A percentile compares a stretch with the other conserved stretches of the same genome.
These are phyloP conservation scores for Eupelmus urozonus DNA, from an alignment of 2,888 invertebrate genomes.

Conservation along the genomic window DNA sequence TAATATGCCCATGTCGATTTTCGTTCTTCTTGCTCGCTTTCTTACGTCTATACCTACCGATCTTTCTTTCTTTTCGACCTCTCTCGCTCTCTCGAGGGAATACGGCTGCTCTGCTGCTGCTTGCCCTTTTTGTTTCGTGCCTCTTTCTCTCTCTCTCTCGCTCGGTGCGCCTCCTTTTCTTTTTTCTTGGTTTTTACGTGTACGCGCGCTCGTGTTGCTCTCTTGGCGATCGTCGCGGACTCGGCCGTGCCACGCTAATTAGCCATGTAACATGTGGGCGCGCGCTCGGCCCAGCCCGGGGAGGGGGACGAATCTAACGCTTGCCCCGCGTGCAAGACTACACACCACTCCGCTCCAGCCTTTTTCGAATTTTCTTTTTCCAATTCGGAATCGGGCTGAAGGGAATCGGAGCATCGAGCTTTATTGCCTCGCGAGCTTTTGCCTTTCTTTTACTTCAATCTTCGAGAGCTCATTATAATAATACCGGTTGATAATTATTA, in stretches of 20 bases:
- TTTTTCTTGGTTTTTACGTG: slow-evolving; percentile 8
- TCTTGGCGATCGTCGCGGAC: slow-evolving; percentile 21
- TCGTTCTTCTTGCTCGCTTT: slow-evolving; percentile 54
- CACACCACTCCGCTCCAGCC: too few species aligned
- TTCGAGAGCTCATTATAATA: too few species aligned
- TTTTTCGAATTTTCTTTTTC: not conserved
- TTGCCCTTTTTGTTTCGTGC: slow-evolving; percentile 27
- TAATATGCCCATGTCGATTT: slow-evolving; percentile 60
- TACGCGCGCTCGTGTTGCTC: not conserved
- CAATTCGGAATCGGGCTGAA: not conserved
- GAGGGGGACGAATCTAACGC: not conserved
- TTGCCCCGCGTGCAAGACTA: not conserved
- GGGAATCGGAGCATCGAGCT: too few species aligned
- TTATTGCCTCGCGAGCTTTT: too few species aligned
- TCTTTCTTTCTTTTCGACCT: slow-evolving; percentile 32
- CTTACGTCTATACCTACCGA: slow-evolving; percentile 37
- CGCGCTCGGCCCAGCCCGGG: slow-evolving; percentile 18
- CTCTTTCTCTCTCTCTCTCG: slow-evolving; percentile 13
- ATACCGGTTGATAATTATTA: too few species aligned
- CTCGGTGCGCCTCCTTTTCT: not conserved
- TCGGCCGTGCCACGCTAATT: slow-evolving; percentile 52
- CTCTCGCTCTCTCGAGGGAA: slow-evolving; percentile 20
- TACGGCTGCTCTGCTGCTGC: not conserved
- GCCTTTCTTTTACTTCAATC: too few species aligned
- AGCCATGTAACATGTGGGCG: slow-evolving; percentile 57